Evolutionary conservation across 23 tunicate genomes (phyloP).

Genomic region (Trididemnum clinides): DNA sequence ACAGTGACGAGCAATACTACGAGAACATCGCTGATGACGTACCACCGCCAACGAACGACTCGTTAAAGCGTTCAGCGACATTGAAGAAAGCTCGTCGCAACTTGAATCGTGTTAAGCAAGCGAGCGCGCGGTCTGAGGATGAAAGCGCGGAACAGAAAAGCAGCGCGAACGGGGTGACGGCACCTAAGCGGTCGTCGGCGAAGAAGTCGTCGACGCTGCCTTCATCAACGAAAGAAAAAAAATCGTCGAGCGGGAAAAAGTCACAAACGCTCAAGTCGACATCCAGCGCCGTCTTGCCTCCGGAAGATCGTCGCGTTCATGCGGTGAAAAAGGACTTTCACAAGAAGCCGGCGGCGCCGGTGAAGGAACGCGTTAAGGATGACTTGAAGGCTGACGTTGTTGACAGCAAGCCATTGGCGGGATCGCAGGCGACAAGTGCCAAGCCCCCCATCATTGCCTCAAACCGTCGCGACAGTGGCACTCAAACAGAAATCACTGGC

Average conservation of each 20-base stretch:
- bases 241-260: neutral
- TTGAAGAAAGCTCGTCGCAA: constrained; percentile 63
- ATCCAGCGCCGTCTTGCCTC: neutral
- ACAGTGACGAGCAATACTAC: constrained; percentile 22
- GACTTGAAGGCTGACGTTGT: too few relatives aligned
- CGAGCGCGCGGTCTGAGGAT: constrained; percentile 10
- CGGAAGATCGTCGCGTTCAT: neutral
- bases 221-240: neutral
- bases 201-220: neutral
- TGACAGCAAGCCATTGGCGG: too few relatives aligned
- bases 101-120: constrained; percentile 59
- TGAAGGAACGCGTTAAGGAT: neutral
- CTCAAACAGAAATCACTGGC: constrained; percentile 72
- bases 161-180: neutral
- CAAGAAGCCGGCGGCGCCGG: neutral
- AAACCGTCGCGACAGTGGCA: constrained; percentile 30
- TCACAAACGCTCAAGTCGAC: constrained; percentile 39
- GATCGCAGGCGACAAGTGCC: too few relatives aligned
- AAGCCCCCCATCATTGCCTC: too few relatives aligned
- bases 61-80: constrained; percentile 40
- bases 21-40: constrained; percentile 48
- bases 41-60: constrained; percentile 71
- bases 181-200: neutral
- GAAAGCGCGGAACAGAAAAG: constrained; percentile 38
- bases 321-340: neutral